Evolutionary conservation across 2,888 invertebrate genomes (phyloP).

Genomic region (Lydus trimaculatus): DNA sequence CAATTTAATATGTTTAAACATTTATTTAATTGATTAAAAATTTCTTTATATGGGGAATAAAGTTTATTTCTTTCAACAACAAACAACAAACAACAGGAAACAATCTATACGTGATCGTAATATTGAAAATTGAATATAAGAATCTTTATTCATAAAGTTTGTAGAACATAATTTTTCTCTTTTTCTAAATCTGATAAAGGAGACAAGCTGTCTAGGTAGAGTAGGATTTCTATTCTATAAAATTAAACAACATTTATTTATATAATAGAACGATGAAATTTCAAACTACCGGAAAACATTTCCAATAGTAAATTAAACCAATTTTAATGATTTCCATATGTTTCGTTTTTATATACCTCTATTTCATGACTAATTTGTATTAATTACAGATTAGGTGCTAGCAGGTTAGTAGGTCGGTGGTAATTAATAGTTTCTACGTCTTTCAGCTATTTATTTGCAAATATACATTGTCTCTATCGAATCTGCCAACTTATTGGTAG

Average conservation of each 20-base stretch:
- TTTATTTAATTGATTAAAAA: not conserved
- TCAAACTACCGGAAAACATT: not conserved
- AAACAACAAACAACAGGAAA: slow-evolving; percentile 8
- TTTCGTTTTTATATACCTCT: not conserved
- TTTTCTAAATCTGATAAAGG: not conserved
- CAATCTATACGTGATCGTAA: slow-evolving; percentile 1
- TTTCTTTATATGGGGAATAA: not conserved
- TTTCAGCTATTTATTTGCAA: not conserved
- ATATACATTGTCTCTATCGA: too few species aligned
- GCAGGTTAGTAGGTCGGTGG: slow-evolving; percentile 7
- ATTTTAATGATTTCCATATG: not conserved
- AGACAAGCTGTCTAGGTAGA: slow-evolving; percentile 8
- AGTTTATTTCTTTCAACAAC: not conserved
- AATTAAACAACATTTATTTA: not conserved
- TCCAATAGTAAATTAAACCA: too few species aligned
- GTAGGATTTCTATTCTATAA: slow-evolving; percentile 1
- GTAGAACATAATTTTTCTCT: slow-evolving; percentile 3
- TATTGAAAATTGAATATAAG: not conserved
- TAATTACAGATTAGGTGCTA: not conserved
- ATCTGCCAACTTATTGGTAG: too few species aligned
- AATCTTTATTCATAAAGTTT: not conserved
- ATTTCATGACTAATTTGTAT: not conserved
- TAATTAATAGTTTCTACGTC: slow-evolving; percentile 1
- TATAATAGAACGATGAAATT: not conserved
- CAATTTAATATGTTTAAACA: not conserved